phyloP scores from a whole-genome alignment of 2,888 invertebrate species.

The Hydropsyche betteni region DNA sequence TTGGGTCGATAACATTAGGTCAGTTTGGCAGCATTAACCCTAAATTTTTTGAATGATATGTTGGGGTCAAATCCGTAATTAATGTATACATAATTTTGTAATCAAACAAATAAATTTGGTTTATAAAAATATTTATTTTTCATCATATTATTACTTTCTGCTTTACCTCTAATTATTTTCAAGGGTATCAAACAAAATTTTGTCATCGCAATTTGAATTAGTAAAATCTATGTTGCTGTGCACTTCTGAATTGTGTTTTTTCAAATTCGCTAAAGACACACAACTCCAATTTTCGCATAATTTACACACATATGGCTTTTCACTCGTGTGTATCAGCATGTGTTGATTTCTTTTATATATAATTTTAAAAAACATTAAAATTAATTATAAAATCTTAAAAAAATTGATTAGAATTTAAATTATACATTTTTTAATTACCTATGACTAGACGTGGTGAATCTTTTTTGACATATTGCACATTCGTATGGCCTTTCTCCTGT shows the following conservation, averaged over 20 bases:
- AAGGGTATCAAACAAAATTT: no score
- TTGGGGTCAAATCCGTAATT: no score
- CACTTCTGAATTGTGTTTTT: conserved; percentile 30
- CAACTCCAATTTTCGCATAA: conserved; percentile 31
- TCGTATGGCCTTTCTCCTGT: conserved; percentile 42
- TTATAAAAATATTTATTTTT: no score
- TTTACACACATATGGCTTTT: conserved; percentile 32
- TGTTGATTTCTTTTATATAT: conserved; percentile 46
- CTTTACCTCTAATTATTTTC: no score
- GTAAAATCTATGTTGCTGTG: not conserved
- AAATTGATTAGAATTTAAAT: not conserved
- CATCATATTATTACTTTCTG: no score
- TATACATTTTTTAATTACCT: conserved; percentile 37
- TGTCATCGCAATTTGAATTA: no score
- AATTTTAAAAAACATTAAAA: conserved; percentile 4
- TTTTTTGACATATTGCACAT: conserved; percentile 45
- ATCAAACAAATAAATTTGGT: no score
- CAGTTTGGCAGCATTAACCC: no score
- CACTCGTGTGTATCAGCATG: conserved; percentile 43
- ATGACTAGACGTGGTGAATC: conserved; percentile 49
- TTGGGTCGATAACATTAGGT: no score
- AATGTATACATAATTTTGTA: no score
- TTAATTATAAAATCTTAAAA: no score
- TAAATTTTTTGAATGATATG: no score
- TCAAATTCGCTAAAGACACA: conserved; percentile 27